These are phyloP conservation scores for Proterorhinus semilunaris DNA, from an alignment of 2,113 vertebrate species.

Conservation along the genomic window DNA sequence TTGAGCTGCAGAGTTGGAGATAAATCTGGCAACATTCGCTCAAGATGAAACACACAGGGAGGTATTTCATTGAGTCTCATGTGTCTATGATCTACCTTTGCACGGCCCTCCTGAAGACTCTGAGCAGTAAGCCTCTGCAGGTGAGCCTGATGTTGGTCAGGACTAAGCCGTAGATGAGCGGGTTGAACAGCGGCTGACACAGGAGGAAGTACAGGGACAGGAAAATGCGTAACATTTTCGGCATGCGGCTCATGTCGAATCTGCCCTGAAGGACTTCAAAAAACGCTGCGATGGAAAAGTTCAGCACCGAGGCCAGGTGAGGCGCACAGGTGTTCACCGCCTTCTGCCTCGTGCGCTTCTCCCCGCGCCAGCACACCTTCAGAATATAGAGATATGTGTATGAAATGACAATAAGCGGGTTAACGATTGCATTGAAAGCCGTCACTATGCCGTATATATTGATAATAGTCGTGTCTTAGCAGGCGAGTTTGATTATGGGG, in stretches of 20 bases:
- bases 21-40: too few relatives aligned
- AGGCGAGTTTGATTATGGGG: conserved; percentile 52
- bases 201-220: conserved; percentile 17
- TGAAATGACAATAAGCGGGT: neutral
- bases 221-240: neutral
- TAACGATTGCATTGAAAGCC: neutral
- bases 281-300: conserved; percentile 1
- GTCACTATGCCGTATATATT: conserved; percentile 40
- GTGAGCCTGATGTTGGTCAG: conserved; percentile 12
- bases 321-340: conserved; percentile 34
- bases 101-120: neutral
- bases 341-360: conserved; percentile 17
- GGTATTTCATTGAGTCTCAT: too few relatives aligned
- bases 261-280: conserved; percentile 6
- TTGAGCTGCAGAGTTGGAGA: too few relatives aligned
- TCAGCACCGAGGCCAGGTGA: conserved; percentile 35
- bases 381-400: conserved; percentile 33
- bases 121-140: neutral
- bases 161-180: conserved; percentile 11
- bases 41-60: too few relatives aligned
- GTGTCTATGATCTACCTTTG: too few relatives aligned
- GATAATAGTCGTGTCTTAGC: conserved; percentile 44
- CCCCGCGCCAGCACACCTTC: conserved; percentile 8
- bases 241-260: neutral
- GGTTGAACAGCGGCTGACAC: conserved; percentile 14